A percentile compares a stretch with the other conserved stretches of the same genome.
phyloP scores from a whole-genome alignment of 2,888 invertebrate species.

The Tridacna gigas region DNA sequence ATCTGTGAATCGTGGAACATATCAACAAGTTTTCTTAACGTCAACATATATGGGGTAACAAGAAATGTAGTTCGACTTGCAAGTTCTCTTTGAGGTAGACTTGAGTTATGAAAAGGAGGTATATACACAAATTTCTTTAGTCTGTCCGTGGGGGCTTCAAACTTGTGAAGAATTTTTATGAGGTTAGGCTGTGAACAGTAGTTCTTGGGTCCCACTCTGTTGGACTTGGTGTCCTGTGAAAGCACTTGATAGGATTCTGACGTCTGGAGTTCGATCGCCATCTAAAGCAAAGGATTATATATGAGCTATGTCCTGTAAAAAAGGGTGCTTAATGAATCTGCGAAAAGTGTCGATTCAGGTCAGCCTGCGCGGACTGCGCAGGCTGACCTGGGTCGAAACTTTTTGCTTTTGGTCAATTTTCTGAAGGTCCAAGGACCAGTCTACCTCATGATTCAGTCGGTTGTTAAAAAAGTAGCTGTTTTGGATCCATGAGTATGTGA shows the following conservation, averaged over 20 bases:
- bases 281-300: background rate
- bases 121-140: conserved; percentile 64
- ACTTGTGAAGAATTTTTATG: conserved; percentile 41
- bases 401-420: no score
- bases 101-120: conserved; percentile 42
- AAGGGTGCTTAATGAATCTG: no score
- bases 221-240: background rate
- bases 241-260: background rate
- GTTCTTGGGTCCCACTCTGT: background rate
- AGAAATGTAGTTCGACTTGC: conserved; percentile 67
- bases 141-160: conserved; percentile 63
- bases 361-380: no score
- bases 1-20: background rate
- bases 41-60: conserved; percentile 54
- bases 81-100: conserved; percentile 61
- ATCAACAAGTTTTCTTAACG: conserved; percentile 27
- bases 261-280: background rate
- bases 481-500: no score
- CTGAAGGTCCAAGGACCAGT: no score
- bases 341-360: no score
- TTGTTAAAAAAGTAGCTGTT: no score
- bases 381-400: no score
- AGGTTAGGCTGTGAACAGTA: conserved; percentile 3
- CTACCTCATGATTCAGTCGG: no score
- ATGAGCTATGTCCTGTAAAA: no score